phyloP scores from a whole-genome alignment of 2,797 vertebrate species.

The Lagodon rhomboides region DNA sequence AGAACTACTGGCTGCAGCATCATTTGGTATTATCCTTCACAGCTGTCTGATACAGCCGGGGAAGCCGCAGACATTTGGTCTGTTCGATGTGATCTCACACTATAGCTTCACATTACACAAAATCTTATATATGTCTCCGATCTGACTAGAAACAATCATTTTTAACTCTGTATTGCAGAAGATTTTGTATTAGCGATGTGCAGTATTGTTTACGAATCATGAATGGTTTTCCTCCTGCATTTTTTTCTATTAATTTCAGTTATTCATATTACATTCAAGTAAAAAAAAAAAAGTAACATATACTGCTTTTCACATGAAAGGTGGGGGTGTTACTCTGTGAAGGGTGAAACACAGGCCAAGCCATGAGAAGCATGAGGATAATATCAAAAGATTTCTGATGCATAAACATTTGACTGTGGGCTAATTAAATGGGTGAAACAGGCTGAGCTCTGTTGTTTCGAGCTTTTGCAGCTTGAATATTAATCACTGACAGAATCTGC shows the following conservation, averaged over 20 bases:
- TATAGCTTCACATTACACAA: neutral
- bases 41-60: slow-evolving; percentile 15
- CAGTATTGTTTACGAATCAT: neutral
- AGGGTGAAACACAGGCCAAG: slow-evolving; percentile 23
- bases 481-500: slow-evolving; percentile 30
- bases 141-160: neutral
- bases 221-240: neutral
- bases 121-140: neutral
- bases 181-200: neutral
- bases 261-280: neutral
- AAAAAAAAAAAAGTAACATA: neutral
- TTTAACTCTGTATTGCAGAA: neutral
- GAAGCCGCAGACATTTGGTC: slow-evolving; percentile 12
- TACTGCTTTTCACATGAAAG: neutral
- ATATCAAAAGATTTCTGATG: slow-evolving; percentile 19
- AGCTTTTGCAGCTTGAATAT: slow-evolving; percentile 31
- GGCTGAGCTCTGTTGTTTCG: slow-evolving; percentile 5
- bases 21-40: slow-evolving; percentile 28
- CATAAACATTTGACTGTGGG: slow-evolving; percentile 26
- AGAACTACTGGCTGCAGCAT: slow-evolving; percentile 30
- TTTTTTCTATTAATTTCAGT: neutral
- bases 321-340: neutral
- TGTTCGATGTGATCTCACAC: neutral
- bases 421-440: slow-evolving; percentile 11
- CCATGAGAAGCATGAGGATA: neutral